A percentile compares a stretch with the other conserved stretches of the same genome.
These are phyloP conservation scores for Trachemys scripta DNA, from an alignment of 2,113 vertebrate genomes.

Conservation along the genomic window DNA sequence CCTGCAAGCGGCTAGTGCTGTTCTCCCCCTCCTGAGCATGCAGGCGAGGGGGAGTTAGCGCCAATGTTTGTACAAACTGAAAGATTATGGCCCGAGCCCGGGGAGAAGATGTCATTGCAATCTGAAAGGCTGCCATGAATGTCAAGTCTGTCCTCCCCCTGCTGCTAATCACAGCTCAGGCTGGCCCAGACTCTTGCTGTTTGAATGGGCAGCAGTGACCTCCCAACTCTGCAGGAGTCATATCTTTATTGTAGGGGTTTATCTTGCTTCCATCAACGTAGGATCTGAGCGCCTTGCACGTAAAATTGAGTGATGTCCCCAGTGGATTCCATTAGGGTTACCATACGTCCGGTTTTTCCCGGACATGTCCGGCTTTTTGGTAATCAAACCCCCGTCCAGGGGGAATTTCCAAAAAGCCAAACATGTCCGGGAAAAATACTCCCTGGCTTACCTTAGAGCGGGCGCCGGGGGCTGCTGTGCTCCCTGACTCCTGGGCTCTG, in stretches of 20 bases:
- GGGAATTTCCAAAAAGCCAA: too few species aligned
- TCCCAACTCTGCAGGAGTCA: background rate
- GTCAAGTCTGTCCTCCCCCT: background rate
- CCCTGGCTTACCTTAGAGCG: too few species aligned
- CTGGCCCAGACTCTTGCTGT: rapidly evolving
- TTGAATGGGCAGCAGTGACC: background rate
- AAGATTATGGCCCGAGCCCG: background rate
- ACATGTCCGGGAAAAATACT: too few species aligned
- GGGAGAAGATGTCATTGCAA: background rate
- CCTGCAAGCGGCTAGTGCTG: rapidly evolving
- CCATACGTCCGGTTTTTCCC: too few species aligned
- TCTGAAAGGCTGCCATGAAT: rapidly evolving
- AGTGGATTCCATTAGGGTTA: too few species aligned
- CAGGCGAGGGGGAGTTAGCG: background rate
- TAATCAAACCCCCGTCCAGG: too few species aligned
- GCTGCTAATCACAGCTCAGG: rapidly evolving
- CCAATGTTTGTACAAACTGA: background rate
- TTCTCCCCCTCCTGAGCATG: background rate
- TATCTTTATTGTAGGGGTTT: background rate
- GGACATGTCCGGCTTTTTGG: too few species aligned
- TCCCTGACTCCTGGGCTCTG: too few species aligned
- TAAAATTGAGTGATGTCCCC: rapidly evolving
- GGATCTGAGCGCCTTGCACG: background rate
- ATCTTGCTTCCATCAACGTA: background rate
- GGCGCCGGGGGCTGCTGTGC: too few species aligned